These are phyloP conservation scores for Serranus cabrilla DNA, from an alignment of 2,797 vertebrate species.

Conservation along the genomic window DNA sequence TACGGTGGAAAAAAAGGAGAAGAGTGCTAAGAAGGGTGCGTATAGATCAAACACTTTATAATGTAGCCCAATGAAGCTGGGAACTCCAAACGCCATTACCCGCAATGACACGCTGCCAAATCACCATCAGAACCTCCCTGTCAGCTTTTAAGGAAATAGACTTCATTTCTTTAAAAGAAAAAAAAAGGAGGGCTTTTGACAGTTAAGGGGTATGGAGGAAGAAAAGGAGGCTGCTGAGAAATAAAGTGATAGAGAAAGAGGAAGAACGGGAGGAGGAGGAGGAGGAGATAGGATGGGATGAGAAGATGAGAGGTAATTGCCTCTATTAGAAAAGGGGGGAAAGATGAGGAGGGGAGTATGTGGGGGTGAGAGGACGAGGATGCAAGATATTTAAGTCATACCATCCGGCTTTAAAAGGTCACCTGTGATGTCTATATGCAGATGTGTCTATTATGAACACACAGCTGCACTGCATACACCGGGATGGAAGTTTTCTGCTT, in stretches of 20 bases:
- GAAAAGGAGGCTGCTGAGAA: constrained; percentile 45
- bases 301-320: constrained; percentile 80
- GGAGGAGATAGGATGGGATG: constrained; percentile 57
- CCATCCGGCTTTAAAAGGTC: constrained; percentile 75
- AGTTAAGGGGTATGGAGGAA: constrained; percentile 55
- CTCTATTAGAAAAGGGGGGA: constrained; percentile 66
- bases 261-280: constrained; percentile 50
- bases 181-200: constrained; percentile 63
- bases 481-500: constrained; percentile 17
- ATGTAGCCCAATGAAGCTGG: constrained; percentile 77
- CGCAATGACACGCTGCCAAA: constrained; percentile 80
- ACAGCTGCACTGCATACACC: not conserved
- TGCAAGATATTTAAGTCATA: constrained; percentile 60
- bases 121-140: constrained; percentile 77
- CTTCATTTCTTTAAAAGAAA: constrained; percentile 42
- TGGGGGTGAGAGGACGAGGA: not conserved
- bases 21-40: constrained; percentile 62
- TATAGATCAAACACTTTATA: constrained; percentile 83
- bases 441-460: constrained; percentile 32
- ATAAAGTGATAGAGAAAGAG: constrained; percentile 48
- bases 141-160: constrained; percentile 78
- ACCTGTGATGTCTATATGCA: constrained; percentile 62
- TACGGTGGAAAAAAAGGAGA: constrained; percentile 55
- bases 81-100: constrained; percentile 78
- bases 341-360: constrained; percentile 30